phyloP scores from a whole-genome alignment of 2,797 vertebrate genomes.

The Loriculus beryllinus region DNA sequence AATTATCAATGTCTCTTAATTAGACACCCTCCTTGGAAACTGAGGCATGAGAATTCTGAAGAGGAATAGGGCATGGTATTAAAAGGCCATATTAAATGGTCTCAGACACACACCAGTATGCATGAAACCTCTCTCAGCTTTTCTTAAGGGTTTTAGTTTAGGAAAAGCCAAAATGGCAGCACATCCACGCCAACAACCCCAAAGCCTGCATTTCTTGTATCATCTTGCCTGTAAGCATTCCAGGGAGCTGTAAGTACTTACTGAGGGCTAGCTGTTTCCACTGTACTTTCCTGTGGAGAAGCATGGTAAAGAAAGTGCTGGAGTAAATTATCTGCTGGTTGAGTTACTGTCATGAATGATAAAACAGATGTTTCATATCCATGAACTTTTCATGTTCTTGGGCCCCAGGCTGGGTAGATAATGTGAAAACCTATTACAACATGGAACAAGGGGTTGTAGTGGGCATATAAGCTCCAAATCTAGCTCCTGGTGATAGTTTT shows the following conservation, averaged over 20 bases:
- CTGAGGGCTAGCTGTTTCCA: background rate
- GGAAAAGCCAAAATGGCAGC: background rate
- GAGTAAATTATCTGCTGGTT: constrained; percentile 13
- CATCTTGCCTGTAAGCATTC: background rate
- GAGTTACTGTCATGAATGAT: constrained; percentile 38
- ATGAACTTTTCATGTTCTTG: constrained; percentile 50
- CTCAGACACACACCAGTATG: background rate
- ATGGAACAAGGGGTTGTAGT: constrained; percentile 8
- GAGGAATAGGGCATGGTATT: background rate
- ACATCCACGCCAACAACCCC: background rate
- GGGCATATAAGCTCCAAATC: background rate
- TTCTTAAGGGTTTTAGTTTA: background rate
- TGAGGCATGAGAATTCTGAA: background rate
- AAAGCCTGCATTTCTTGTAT: background rate
- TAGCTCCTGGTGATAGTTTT: background rate
- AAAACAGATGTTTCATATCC: constrained; percentile 33
- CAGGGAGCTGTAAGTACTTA: background rate
- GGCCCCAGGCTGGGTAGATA: background rate
- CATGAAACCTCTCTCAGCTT: background rate
- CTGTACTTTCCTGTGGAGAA: background rate
- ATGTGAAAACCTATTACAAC: constrained; percentile 5
- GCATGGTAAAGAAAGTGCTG: background rate
- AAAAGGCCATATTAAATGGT: background rate
- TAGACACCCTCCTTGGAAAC: background rate
- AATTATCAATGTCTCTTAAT: background rate